Evolutionary conservation across 1,140 invertebrate species (phyloP), one percentile per base, ranked within the genome.

Genomic region (Drosophila murphyi): DNA sequence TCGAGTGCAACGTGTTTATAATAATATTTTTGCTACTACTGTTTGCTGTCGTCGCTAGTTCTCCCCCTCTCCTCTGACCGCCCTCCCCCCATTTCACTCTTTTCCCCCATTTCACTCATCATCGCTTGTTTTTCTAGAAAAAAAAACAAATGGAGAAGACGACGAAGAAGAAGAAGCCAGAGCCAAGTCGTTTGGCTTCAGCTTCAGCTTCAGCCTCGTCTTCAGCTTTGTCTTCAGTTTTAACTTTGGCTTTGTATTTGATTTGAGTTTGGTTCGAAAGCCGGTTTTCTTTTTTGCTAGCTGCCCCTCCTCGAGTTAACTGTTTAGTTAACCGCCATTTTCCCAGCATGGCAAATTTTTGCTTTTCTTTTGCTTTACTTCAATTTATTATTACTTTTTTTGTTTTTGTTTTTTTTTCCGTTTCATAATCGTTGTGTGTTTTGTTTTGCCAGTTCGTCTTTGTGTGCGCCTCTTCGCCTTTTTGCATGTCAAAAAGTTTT

Each of bases 401-500:
- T 62, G 59, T 31, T 34, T 37, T 45, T 37, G 41, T 45, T 32
- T 12, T 47, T 35, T 76, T 48, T 69, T 60, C 28, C 62, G 74
- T 86, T 85, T 85, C 82, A 86, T 85, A 85, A 85, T 86, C 76
- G 47, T 37, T 71, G 47, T 67, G 51, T 62, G 64, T 65, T 76
- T 31, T 59, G 54, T 69, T 74, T 64, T 71, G 60, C 65, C 32
- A 39, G 48, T 67, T 51, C 41, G 43, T 63, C 76, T 78, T 71
- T 82, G 76, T 82, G 57, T 80, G 67, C 47, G 32, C 43, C n/a
- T 86, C 35, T 76, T 86, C 78, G 65, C 81, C 72, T 72, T 80
- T 82, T 86, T 78, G 79, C 79, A 61, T 65, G 71, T 61, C 60
- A 78, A 78, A 79, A 43, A 62, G 37, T 43, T 72, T 47, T 31